Conservation (phyloP, 1,140 invertebrate genomes). For the Brachionus calyciflorus region DNA sequence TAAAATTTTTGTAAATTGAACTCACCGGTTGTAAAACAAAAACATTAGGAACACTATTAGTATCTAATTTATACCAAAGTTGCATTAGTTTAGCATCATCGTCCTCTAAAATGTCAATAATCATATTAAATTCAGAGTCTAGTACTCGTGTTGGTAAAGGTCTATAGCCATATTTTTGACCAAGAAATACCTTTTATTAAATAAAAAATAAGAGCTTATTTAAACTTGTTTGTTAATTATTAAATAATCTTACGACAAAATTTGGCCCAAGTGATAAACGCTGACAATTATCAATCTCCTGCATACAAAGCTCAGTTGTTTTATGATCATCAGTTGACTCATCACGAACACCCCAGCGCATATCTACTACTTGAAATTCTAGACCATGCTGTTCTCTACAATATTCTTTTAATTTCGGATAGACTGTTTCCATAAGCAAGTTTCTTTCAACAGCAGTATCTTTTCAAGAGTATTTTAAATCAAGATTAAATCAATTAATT, state of each 20-base stretch:
- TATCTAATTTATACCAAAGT: constrained; percentile 92
- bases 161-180: constrained; percentile 95
- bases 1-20: constrained; percentile 92
- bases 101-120: constrained; percentile 76
- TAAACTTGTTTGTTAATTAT: constrained; percentile 39
- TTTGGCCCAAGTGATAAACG: constrained; percentile 94
- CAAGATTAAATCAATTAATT: constrained; percentile 44
- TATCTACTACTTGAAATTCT: constrained; percentile 81
- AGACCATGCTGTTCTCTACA: constrained; percentile 67
- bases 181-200: constrained; percentile 75
- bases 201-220: too few relatives aligned
- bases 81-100: constrained; percentile 80
- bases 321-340: constrained; percentile 98
- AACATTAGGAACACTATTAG: constrained; percentile 83
- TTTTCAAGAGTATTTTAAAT: constrained; percentile 74
- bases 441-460: constrained; percentile 96
- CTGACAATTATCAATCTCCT: constrained; percentile 95
- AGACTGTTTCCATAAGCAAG: constrained; percentile 95
- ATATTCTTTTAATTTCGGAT: constrained; percentile 92
- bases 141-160: constrained; percentile 85
- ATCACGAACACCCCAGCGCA: constrained; percentile 88
- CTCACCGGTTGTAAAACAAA: constrained; percentile 93
- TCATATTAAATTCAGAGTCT: constrained; percentile 76
- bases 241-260: constrained; percentile 72
- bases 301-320: constrained; percentile 96